Evolutionary conservation across 1,140 invertebrate species (phyloP).

Genomic region (Drosophila neocordata): DNA sequence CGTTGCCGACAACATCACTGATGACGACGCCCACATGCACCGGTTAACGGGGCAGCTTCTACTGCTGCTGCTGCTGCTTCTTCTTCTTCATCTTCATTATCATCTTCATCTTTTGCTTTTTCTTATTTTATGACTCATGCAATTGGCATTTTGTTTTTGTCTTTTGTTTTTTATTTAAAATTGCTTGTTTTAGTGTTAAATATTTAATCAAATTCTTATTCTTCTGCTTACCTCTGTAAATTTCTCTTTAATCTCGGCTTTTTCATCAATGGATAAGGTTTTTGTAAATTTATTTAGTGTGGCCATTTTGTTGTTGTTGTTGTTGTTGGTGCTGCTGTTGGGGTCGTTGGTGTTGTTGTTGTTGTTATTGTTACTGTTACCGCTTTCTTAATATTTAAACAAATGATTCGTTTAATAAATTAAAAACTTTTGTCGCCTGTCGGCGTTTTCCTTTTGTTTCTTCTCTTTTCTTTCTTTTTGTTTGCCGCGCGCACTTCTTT

Average conservation of each 20-base stretch:
- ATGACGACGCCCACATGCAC: constrained; percentile 69
- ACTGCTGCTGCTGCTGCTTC: constrained; percentile 9
- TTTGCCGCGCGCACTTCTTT: constrained; percentile 14
- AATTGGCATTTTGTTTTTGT: constrained; percentile 55
- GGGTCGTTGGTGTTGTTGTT: constrained; percentile 20
- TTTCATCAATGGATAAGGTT: constrained; percentile 81
- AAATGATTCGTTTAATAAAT: constrained; percentile 40
- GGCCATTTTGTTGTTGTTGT: constrained; percentile 67
- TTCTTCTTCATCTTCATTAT: constrained; percentile 25
- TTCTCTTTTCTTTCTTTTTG: constrained; percentile 18
- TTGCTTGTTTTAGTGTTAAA: background rate
- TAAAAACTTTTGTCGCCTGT: constrained; percentile 14
- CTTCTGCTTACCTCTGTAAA: constrained; percentile 73
- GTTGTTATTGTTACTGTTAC: constrained; percentile 23
- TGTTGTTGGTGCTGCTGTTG: constrained; percentile 35
- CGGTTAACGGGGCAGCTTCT: constrained; percentile 57
- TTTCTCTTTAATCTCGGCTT: constrained; percentile 82
- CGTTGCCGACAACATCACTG: constrained; percentile 33
- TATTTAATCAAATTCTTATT: constrained; percentile 23
- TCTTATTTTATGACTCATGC: constrained; percentile 58
- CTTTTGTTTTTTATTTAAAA: background rate
- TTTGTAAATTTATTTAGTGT: constrained; percentile 81
- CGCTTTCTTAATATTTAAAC: constrained; percentile 52
- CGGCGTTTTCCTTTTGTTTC: constrained; percentile 24
- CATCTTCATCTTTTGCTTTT: background rate